Evolutionary conservation across 2,888 invertebrate species (phyloP), one percentile per base, ranked within the genome.

Genomic region (Imbricaverruca yamaguchii): DNA sequence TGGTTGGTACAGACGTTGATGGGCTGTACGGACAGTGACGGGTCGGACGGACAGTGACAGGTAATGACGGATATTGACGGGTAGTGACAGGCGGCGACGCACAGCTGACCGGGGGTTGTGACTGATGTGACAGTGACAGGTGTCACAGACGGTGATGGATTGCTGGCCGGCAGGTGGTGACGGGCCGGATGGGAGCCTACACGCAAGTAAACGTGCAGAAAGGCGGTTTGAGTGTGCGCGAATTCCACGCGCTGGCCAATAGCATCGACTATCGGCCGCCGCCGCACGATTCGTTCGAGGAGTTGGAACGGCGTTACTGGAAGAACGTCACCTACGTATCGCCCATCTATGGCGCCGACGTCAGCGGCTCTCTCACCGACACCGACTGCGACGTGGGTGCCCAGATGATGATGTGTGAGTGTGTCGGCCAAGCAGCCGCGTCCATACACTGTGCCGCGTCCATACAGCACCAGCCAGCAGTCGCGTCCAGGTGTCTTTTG

Each of bases 301-400:
- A 96, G 87, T 88, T 96, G 82, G 96, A 96, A 87, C 89, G 98
- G 79, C 97, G 97, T 86, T 99, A 98, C 87, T 99, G 99, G 99
- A 97, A 97, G 86, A 98, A 98, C 87, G 94, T 99, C 11, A 94
- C 96, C 0, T 97, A 95, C 87, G 94, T 95, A 12, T 93, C 97
- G 7, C 97, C 99, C 0, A 96, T 99, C 84, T 99, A 99, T 87
- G 99, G 99, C 0, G 99, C 99, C 9, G 99, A 99, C 89, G 96
- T 98, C 0, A 96, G 95, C 69, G 99, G 99, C 15, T 93, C 95
- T 83, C 90, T 99, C 57, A 97, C 97, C 56, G 98, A 99, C 88
- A 89, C 92, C 0, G 93, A 94, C 85, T 94, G 96, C 7, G 91
- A 93, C 86, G 94, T 90, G 86, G 87, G 88, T 85, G 25, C 59